phyloP scores from a whole-genome alignment of 2,797 vertebrate genomes.

The Oreonectes daqikongensis region DNA sequence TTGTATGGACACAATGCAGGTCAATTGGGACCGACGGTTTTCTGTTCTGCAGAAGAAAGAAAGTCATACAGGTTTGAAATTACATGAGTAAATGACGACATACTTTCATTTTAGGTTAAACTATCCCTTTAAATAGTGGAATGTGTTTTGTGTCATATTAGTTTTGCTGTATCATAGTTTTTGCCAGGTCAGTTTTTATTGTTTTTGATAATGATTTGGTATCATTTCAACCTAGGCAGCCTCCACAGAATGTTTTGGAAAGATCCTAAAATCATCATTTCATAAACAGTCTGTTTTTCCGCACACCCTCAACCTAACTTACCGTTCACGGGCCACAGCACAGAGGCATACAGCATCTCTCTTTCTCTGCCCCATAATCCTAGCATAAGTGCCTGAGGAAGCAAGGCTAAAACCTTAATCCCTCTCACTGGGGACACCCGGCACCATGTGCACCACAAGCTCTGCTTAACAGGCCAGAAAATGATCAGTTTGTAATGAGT shows the following conservation, averaged over 20 bases:
- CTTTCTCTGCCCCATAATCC: slow-evolving; percentile 41
- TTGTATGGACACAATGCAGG: no score
- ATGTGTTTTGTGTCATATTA: neutral
- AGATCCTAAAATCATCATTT: neutral
- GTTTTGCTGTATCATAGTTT: no score
- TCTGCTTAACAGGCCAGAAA: slow-evolving; percentile 41
- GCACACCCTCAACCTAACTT: slow-evolving; percentile 45
- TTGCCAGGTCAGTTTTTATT: neutral
- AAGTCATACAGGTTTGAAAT: no score
- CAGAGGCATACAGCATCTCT: slow-evolving; percentile 62
- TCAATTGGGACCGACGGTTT: no score
- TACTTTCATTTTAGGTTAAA: no score
- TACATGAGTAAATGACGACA: no score
- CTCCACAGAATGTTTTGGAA: neutral
- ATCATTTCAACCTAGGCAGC: neutral
- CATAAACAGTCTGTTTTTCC: slow-evolving; percentile 2
- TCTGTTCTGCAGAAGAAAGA: no score
- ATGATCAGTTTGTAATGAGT: slow-evolving; percentile 38
- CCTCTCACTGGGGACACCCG: slow-evolving; percentile 28
- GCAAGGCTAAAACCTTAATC: slow-evolving; percentile 45
- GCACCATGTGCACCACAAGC: slow-evolving; percentile 28
- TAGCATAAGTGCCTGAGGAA: slow-evolving; percentile 33
- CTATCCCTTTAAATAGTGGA: neutral
- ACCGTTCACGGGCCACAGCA: slow-evolving; percentile 60
- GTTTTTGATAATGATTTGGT: neutral